Evolutionary conservation across 2,888 invertebrate species (phyloP).

Genomic region (Melanargia galathea): DNA sequence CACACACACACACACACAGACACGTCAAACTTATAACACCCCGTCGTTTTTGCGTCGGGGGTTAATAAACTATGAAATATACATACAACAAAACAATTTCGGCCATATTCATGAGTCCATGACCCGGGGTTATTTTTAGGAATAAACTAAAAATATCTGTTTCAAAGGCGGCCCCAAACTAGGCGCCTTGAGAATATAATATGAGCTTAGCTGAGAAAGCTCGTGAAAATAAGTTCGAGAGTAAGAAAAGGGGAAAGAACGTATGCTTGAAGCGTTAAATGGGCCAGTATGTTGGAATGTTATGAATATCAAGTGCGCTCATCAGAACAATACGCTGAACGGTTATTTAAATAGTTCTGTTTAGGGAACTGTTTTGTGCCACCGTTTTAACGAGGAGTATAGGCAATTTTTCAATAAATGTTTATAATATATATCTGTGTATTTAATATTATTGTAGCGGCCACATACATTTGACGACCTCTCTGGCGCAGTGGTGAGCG

Average conservation of each 20-base stretch:
- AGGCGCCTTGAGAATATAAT: slow-evolving; percentile 15
- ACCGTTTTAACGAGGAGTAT: not conserved
- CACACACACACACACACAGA: too few relatives aligned
- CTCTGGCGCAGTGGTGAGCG: too few relatives aligned
- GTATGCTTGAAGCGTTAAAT: slow-evolving; percentile 29
- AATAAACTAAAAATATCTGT: slow-evolving; percentile 14
- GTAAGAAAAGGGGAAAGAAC: slow-evolving; percentile 29
- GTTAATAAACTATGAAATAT: too few relatives aligned
- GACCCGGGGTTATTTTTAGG: not conserved
- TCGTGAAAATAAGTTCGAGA: slow-evolving; percentile 31
- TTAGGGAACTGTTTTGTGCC: not conserved
- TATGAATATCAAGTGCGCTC: slow-evolving; percentile 34
- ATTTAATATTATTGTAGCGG: too few relatives aligned
- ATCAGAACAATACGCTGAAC: slow-evolving; percentile 7
- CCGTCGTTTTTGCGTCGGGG: too few relatives aligned
- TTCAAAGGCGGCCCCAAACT: not conserved
- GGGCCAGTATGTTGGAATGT: slow-evolving; percentile 27
- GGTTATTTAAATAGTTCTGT: slow-evolving; percentile 24
- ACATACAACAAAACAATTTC: too few relatives aligned
- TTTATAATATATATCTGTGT: too few relatives aligned
- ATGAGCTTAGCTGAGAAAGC: slow-evolving; percentile 18
- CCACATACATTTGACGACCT: too few relatives aligned
- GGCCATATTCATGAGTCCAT: too few relatives aligned
- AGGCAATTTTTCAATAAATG: not conserved
- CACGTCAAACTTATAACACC: too few relatives aligned